Conservation (phyloP, 2,113 vertebrate species). For the Poecilia latipinna region DNA sequence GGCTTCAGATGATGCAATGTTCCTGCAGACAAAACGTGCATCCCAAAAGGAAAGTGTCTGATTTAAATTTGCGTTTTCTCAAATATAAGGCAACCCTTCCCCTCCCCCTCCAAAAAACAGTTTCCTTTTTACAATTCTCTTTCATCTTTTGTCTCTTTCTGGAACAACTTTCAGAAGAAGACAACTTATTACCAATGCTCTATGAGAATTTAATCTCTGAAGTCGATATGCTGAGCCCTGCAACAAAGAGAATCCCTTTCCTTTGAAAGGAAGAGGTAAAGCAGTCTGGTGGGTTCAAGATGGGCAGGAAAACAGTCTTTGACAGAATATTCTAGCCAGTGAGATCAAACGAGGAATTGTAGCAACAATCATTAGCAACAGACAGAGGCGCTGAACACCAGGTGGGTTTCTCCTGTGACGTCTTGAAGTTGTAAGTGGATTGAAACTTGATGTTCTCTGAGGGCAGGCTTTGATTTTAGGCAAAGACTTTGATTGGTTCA, state of each 20-base stretch:
- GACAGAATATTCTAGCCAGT: constrained; percentile 49
- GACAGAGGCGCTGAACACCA: constrained; percentile 22
- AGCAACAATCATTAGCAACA: constrained; percentile 37
- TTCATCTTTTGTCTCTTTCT: constrained; percentile 52
- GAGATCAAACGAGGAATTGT: constrained; percentile 47
- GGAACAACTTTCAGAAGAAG: constrained; percentile 40
- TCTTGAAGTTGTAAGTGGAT: constrained; percentile 19
- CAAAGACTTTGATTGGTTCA: not conserved
- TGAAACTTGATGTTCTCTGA: not conserved
- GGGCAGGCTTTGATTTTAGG: not conserved
- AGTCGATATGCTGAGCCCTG: constrained; percentile 41
- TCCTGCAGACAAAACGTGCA: constrained; percentile 46
- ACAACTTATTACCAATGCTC: constrained; percentile 61
- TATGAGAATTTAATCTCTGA: constrained; percentile 53
- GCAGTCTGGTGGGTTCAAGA: constrained; percentile 28
- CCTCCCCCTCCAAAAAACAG: not conserved
- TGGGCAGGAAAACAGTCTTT: constrained; percentile 38
- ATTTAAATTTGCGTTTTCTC: constrained; percentile 28
- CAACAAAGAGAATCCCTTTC: constrained; percentile 70
- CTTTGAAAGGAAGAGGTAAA: constrained; percentile 71
- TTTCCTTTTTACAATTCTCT: constrained; percentile 48
- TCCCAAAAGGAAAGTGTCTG: constrained; percentile 8
- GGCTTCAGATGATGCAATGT: constrained; percentile 31
- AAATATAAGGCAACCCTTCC: not conserved
- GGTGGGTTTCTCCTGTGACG: constrained; percentile 15